These are phyloP conservation scores for Platysteira castanea DNA, from an alignment of 2,113 vertebrate genomes.

Conservation along the genomic window DNA sequence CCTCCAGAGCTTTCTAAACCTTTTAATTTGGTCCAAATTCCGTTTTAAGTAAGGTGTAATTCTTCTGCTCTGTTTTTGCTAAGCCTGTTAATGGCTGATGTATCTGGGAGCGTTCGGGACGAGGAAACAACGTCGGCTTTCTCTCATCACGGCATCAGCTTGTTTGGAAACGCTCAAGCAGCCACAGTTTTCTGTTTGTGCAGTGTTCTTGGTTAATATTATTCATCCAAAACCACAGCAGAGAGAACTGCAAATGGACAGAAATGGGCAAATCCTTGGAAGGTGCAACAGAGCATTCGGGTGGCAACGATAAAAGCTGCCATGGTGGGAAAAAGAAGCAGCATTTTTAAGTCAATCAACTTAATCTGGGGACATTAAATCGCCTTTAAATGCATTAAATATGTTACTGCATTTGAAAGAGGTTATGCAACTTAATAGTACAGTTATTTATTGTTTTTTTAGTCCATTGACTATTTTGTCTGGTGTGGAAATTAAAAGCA, in stretches of 20 bases:
- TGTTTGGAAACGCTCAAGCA: background rate
- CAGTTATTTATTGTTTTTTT: fast-evolving
- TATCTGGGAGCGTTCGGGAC: background rate
- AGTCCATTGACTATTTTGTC: background rate
- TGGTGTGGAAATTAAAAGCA: background rate
- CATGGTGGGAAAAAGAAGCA: background rate
- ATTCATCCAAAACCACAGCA: background rate
- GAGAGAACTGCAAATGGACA: background rate
- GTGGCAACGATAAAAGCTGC: background rate
- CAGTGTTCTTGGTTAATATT: background rate
- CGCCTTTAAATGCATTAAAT: background rate
- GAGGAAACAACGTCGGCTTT: background rate
- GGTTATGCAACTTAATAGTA: fast-evolving
- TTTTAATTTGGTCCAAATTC: background rate
- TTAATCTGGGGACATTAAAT: background rate
- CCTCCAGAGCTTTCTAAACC: background rate
- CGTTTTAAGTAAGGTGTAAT: background rate
- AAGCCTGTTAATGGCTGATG: background rate
- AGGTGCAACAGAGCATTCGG: background rate
- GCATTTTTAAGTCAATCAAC: background rate
- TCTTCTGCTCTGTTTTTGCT: background rate
- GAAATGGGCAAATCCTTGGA: background rate
- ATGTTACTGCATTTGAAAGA: background rate
- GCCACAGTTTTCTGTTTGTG: background rate
- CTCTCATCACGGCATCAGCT: background rate